These are phyloP conservation scores for Stegostoma tigrinum DNA, from an alignment of 2,113 vertebrate genomes.

Conservation along the genomic window DNA sequence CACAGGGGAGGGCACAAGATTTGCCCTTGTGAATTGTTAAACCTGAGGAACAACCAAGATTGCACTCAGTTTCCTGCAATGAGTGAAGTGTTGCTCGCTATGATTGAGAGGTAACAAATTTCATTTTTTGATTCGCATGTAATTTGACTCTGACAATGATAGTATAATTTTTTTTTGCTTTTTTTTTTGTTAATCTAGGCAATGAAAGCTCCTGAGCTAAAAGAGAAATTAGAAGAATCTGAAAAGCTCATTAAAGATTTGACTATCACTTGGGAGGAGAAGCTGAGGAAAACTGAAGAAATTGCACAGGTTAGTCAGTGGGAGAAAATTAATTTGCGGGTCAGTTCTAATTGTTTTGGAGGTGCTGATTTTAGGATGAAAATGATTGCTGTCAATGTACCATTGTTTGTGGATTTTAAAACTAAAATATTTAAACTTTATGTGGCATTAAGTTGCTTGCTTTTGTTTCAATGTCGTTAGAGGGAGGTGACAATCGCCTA, in stretches of 20 bases:
- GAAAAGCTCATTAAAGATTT: constrained; percentile 95
- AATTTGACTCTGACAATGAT: neutral
- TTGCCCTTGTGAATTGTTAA: neutral
- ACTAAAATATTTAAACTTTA: neutral
- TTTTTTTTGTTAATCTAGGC: constrained; percentile 58
- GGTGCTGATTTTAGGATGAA: neutral
- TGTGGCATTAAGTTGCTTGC: neutral
- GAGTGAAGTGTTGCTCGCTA: neutral
- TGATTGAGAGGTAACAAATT: neutral
- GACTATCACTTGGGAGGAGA: constrained; percentile 96
- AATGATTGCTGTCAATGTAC: neutral
- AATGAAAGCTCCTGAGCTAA: constrained; percentile 91
- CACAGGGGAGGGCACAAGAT: too few species aligned
- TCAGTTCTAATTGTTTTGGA: neutral
- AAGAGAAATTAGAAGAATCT: constrained; percentile 93
- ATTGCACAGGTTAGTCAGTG: constrained; percentile 72
- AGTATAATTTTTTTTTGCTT: constrained; percentile 40
- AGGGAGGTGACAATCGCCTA: neutral
- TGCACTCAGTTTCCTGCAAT: neutral
- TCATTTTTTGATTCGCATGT: neutral
- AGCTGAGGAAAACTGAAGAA: constrained; percentile 92
- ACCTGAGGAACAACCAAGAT: neutral
- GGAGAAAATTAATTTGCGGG: neutral
- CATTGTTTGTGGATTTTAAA: neutral
- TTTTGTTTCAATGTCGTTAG: too few species aligned